These are phyloP conservation scores for Smutsia temminckii DNA, from an alignment of 2,797 vertebrate genomes.

Conservation along the genomic window DNA sequence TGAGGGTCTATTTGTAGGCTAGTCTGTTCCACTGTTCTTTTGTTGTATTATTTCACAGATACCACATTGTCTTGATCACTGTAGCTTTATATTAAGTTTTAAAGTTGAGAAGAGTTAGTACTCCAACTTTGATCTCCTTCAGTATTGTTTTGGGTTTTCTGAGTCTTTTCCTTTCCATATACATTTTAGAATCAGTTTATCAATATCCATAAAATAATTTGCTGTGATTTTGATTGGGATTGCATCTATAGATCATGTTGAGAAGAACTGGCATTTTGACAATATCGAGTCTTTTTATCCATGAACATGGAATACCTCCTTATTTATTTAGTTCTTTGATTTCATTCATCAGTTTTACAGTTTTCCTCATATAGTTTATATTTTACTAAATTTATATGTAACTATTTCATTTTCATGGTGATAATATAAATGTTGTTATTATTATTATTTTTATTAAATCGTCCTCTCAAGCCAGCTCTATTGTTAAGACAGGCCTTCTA, in stretches of 20 bases:
- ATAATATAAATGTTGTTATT: not conserved
- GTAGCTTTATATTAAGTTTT: not conserved
- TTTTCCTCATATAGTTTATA: not conserved
- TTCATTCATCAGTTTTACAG: not conserved
- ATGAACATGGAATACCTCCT: not conserved
- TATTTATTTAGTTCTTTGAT: not conserved
- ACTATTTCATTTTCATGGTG: not conserved
- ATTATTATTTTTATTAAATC: too few species aligned
- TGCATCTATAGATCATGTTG: not conserved
- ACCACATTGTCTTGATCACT: not conserved
- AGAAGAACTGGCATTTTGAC: not conserved
- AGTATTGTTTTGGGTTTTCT: not conserved
- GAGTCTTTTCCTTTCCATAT: not conserved
- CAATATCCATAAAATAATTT: not conserved
- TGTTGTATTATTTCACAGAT: not conserved
- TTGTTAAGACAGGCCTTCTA: too few species aligned
- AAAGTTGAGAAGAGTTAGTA: not conserved
- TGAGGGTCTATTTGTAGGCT: not conserved
- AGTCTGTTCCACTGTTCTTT: not conserved
- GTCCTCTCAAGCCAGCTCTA: too few species aligned
- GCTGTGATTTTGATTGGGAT: not conserved
- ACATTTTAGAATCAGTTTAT: not conserved
- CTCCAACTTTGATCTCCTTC: not conserved
- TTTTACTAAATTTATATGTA: not conserved
- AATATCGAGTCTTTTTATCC: not conserved